Base-by-base conservation (phyloP, 2,888 invertebrate species). In the Petrophora chlorosata region DNA sequence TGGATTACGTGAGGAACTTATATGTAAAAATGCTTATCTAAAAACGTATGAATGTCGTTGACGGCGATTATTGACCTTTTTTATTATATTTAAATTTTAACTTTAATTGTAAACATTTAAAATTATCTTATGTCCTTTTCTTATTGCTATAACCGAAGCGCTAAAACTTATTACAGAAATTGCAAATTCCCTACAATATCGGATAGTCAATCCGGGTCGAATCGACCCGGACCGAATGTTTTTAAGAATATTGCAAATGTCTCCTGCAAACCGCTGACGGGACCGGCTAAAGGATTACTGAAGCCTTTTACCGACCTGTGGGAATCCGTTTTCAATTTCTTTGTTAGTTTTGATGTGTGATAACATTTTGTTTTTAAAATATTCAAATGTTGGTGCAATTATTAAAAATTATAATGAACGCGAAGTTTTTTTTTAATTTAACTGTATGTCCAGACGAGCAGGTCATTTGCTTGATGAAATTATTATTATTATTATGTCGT, bases 231-330 rank as follows among this genome's bases (percentile, higher is more conserved):
- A 59, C 73, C 73, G 63, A 79, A 80, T 77, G 80, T 76, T 81
- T 81, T 84, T 83, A 82, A 80, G 82, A 76, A 83, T 82, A 85
- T 84, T 84, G 81, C 81, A 78, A 76, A 77, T 78, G 76, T 79
- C 76, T 73, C 76, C 61, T 45, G 59, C 67, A 68, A 70, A 70
- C 71, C 74, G 79, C 74, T 76, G 77, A 82, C 77, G 73, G 59
- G 63, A 54, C 62, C 68, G 76, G 74, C 68, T 80, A 78, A 82
- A 77, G 76, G 79, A 82, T 82, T 79, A 80, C 73, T 68, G 67
- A 68, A 68, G 69, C 70, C 70, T 73, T 75, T 70, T 72, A 73
- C 63, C 57, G n/a, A n/a, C 56, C 58, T 66, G 67, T 70, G 68
- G 56, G 55, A 60, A 64, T 63, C 69, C 64, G 65, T 65, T 65